Conservation (phyloP, 2,797 vertebrate genomes). For the Poeciliopsis gracilis region DNA sequence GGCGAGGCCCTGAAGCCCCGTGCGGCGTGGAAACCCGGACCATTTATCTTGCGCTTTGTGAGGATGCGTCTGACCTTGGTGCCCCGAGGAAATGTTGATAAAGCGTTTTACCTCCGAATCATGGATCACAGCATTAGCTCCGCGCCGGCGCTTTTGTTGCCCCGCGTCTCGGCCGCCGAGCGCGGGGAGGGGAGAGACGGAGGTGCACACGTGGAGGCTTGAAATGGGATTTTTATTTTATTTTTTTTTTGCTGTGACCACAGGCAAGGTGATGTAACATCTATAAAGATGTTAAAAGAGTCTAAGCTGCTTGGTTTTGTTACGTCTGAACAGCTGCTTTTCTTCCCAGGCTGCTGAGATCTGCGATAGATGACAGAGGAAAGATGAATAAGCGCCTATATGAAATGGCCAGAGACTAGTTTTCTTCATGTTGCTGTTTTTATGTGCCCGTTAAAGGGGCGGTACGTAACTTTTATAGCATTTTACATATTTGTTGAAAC, state of each 20-base stretch:
- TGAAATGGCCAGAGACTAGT: not conserved
- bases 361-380: conserved; percentile 36
- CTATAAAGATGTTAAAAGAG: not conserved
- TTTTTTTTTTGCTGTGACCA: conserved; percentile 40
- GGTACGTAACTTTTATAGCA: no score
- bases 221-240: conserved; percentile 48
- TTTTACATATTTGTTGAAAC: not conserved
- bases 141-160: conserved; percentile 35
- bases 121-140: conserved; percentile 56
- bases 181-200: conserved; percentile 15
- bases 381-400: conserved; percentile 39
- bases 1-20: conserved; percentile 61
- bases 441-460: not conserved
- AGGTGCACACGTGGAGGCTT: conserved; percentile 36
- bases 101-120: conserved; percentile 57
- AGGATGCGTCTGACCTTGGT: conserved; percentile 69
- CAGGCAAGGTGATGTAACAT: conserved; percentile 12
- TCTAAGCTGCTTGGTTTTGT: not conserved
- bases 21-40: conserved; percentile 66
- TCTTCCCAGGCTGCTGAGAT: conserved; percentile 22
- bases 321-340: not conserved
- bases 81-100: conserved; percentile 72
- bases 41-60: conserved; percentile 73
- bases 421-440: not conserved
- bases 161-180: conserved; percentile 35